Evolutionary conservation across 2,113 vertebrate species (phyloP).

Genomic region (Seriola aureovittata): DNA sequence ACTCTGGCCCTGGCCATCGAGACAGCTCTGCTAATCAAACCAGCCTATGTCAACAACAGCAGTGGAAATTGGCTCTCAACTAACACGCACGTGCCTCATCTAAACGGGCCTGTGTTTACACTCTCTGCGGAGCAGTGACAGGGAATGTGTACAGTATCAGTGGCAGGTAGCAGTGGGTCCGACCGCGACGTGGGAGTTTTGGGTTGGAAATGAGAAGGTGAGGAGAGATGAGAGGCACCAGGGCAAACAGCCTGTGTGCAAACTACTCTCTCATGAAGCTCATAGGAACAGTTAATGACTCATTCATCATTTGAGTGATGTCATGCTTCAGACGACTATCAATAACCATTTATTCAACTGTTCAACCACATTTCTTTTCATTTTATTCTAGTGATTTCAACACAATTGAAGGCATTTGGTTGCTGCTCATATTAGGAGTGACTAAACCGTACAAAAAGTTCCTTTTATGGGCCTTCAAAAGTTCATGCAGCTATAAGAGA

Average conservation of each 20-base stretch:
- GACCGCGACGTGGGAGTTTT: background rate
- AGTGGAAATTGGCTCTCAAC: slow-evolving; percentile 61
- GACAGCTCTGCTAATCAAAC: slow-evolving; percentile 61
- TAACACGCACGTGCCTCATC: slow-evolving; percentile 39
- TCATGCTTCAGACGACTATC: background rate
- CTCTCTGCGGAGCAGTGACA: slow-evolving; percentile 35
- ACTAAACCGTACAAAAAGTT: background rate
- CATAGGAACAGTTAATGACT: background rate
- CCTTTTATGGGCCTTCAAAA: background rate
- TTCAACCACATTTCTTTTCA: background rate
- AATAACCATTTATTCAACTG: background rate
- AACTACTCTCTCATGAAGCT: slow-evolving; percentile 17
- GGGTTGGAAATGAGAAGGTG: slow-evolving; percentile 53
- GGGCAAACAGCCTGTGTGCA: background rate
- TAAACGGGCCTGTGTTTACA: slow-evolving; percentile 63
- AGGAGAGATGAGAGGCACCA: slow-evolving; percentile 52
- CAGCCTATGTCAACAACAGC: slow-evolving; percentile 67
- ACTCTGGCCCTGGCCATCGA: slow-evolving; percentile 20
- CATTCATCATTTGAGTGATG: background rate
- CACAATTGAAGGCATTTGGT: slow-evolving; percentile 8
- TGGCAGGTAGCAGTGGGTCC: slow-evolving; percentile 33
- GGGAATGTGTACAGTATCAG: slow-evolving; percentile 41
- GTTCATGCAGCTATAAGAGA: background rate
- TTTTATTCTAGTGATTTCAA: background rate
- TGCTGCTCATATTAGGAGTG: background rate